Evolutionary conservation across 2,888 invertebrate species (phyloP).

Genomic region (Ophioninae sp.): DNA sequence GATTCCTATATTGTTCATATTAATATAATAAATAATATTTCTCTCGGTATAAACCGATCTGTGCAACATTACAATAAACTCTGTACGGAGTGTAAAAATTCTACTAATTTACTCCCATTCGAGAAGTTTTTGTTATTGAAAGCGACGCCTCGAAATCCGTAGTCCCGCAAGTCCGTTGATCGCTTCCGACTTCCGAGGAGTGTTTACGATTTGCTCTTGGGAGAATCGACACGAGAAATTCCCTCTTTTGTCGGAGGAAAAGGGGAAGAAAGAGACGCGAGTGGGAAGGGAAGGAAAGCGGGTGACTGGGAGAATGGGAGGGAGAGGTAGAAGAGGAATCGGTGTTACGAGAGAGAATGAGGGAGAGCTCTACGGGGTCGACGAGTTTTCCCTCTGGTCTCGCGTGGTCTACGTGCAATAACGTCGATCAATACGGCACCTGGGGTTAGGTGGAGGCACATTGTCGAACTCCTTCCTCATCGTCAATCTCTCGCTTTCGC

Average conservation of each 20-base stretch:
- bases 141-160: conserved; percentile 13
- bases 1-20: neutral
- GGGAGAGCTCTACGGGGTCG: conserved; percentile 59
- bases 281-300: conserved; percentile 43
- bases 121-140: conserved; percentile 19
- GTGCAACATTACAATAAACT: neutral
- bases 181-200: conserved; percentile 45
- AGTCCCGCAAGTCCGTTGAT: conserved; percentile 41
- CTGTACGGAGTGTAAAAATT: neutral
- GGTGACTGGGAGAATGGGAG: conserved; percentile 11
- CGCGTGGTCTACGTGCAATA: conserved; percentile 42
- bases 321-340: conserved; percentile 46
- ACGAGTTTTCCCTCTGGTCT: conserved; percentile 62
- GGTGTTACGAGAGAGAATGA: conserved; percentile 51
- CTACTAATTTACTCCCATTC: conserved; percentile 11
- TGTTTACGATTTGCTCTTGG: conserved; percentile 37
- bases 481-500: neutral
- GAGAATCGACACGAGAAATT: conserved; percentile 46
- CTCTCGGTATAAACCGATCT: neutral
- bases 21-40: neutral
- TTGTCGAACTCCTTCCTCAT: conserved; percentile 59
- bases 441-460: conserved; percentile 51
- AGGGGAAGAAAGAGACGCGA: conserved; percentile 27
- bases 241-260: conserved; percentile 11
- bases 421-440: conserved; percentile 73